Base-by-base conservation (phyloP, 2,888 invertebrate genomes). In the Dendrolimus houi region DNA sequence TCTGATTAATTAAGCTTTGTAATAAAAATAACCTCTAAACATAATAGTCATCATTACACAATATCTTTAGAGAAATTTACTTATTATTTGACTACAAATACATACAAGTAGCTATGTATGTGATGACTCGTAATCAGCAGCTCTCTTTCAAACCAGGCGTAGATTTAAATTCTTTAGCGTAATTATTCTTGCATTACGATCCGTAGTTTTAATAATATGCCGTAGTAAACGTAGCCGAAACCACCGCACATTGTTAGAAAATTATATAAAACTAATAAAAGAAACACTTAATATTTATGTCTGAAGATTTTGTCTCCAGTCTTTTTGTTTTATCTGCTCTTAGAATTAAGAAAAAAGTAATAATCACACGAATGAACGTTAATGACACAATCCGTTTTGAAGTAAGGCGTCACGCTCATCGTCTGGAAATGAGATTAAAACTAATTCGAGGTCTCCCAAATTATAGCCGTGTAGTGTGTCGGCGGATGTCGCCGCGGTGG, bases 371-470 rank as follows among this genome's bases (percentile, higher is more conserved):
- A 86, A 87, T 87, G 83, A 88, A 85, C 81, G 81, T 80, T 88
- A 87, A 88, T 88, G 88, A 87, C 87, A 88, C 79, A 88, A 87
- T 81, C 81, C 83, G 76, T 79, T 76, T 77, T 73, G 73, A 74
- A 72, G 74, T 78, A 71, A 75, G 77, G 80, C 87, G 89, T 89
- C 88, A 90, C 90, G 87, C 87, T 88, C 85, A 75, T 83, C 81
- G 75, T 73, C 72, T 80, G 76, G 79, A 81, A 83, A 81, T 79
- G 74, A 83, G 81, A 86, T 87, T 85, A 86, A 80, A 85, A 86
- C 85, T 89, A 87, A 90, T 90, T 87, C 80, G 89, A 84, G 85
- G 87, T 87, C 85, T 84, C 72, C 80, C 80, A 90, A 90, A 90
- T 90, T 88, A 90, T 86, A 90, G 87, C 75, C 79, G 76, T 47